Conservation (phyloP, 2,888 invertebrate genomes). For the Drosophila phalerata region DNA sequence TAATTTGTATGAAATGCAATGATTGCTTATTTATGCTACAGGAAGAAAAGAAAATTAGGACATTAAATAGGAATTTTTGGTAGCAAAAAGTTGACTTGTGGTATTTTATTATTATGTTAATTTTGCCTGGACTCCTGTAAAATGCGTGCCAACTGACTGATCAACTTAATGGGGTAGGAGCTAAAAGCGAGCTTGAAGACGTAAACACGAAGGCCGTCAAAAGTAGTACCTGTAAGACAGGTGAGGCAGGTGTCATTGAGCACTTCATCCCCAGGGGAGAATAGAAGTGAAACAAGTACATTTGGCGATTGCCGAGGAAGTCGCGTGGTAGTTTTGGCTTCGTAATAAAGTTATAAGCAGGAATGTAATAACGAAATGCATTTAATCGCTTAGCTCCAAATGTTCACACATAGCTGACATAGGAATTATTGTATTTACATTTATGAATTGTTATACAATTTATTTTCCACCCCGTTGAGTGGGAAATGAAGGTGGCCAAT, state of each 20-base stretch:
- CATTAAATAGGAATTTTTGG: slow-evolving; percentile 69
- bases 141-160: slow-evolving; percentile 73
- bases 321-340: slow-evolving; percentile 12
- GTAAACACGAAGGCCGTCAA: slow-evolving; percentile 17
- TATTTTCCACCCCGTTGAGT: slow-evolving; percentile 9
- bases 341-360: slow-evolving; percentile 26
- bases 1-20: not conserved
- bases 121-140: slow-evolving; percentile 32
- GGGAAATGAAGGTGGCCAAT: slow-evolving; percentile 3
- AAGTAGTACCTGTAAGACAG: slow-evolving; percentile 4
- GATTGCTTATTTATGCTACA: not conserved
- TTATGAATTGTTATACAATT: slow-evolving; percentile 16
- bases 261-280: slow-evolving; percentile 12
- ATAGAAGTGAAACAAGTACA: slow-evolving; percentile 1
- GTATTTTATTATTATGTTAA: slow-evolving; percentile 70
- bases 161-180: slow-evolving; percentile 63
- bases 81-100: slow-evolving; percentile 57
- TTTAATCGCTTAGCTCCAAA: slow-evolving; percentile 25
- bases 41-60: slow-evolving; percentile 53
- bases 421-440: slow-evolving; percentile 26
- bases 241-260: slow-evolving; percentile 25
- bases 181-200: slow-evolving; percentile 11
- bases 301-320: slow-evolving; percentile 5
- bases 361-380: slow-evolving; percentile 31
- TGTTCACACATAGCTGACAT: slow-evolving; percentile 28